Percentiles rank a stretch among this genome's conserved stretches.
These are phyloP conservation scores for Doryteuthis pealeii DNA, from an alignment of 1,140 invertebrate species.

Conservation along the genomic window DNA sequence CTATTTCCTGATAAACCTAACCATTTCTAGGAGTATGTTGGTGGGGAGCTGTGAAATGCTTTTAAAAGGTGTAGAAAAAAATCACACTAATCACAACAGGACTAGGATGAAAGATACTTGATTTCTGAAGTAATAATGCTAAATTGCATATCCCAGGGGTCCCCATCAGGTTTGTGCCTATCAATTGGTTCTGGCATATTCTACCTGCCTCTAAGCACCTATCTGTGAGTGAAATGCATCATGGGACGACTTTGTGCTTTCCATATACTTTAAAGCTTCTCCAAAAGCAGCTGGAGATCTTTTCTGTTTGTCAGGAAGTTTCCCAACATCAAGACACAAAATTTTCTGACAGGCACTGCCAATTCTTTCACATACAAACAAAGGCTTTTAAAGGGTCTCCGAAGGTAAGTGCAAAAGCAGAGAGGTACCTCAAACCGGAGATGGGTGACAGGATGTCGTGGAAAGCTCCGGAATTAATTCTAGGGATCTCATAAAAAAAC, in stretches of 20 bases:
- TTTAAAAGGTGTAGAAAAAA: too few species aligned
- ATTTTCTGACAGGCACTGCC: not conserved
- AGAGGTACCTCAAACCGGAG: not conserved
- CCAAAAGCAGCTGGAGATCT: not conserved
- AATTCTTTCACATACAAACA: conserved; percentile 4
- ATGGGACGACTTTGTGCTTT: not conserved
- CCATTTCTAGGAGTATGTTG: too few species aligned
- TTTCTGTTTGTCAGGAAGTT: not conserved
- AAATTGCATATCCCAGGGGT: not conserved
- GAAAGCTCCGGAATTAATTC: not conserved
- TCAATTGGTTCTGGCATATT: not conserved
- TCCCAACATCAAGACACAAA: not conserved
- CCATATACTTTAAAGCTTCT: not conserved
- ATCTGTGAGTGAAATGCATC: not conserved
- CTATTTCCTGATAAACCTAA: too few species aligned
- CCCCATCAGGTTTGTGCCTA: not conserved
- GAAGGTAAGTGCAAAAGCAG: not conserved
- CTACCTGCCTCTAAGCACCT: conserved; percentile 1
- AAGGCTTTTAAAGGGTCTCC: not conserved
- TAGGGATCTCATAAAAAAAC: not conserved
- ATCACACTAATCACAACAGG: too few species aligned
- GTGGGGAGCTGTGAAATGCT: too few species aligned
- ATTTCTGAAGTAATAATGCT: too few species aligned
- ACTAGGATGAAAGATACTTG: too few species aligned
- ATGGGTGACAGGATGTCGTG: not conserved